A percentile compares a stretch with the other conserved stretches of the same genome.
phyloP scores from a whole-genome alignment of 1,140 invertebrate species.

The Drosophila ironensis region DNA sequence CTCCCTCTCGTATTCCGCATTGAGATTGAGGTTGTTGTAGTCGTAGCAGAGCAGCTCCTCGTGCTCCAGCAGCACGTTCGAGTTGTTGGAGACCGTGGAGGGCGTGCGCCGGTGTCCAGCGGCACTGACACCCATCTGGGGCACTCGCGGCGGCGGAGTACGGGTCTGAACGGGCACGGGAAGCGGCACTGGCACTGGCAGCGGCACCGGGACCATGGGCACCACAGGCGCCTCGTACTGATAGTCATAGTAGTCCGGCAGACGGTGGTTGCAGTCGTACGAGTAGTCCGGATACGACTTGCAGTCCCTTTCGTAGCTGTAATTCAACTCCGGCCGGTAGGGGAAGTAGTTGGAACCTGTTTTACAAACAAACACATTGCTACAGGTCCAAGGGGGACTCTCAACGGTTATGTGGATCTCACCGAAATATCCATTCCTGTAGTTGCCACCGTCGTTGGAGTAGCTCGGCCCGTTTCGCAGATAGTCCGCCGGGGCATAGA shows the following conservation, averaged over 20 bases:
- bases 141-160: constrained; percentile 72
- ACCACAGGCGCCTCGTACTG: constrained; percentile 57
- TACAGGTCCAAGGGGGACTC: too few species aligned
- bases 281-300: constrained; percentile 81
- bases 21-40: constrained; percentile 81
- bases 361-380: too few species aligned
- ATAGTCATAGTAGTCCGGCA: constrained; percentile 78
- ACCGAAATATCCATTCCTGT: constrained; percentile 79
- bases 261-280: constrained; percentile 75
- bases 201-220: constrained; percentile 1
- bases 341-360: constrained; percentile 81
- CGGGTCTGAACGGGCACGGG: constrained; percentile 47
- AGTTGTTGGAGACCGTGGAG: constrained; percentile 76
- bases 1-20: constrained; percentile 57
- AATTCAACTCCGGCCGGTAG: constrained; percentile 75
- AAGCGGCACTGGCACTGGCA: background rate
- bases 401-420: constrained; percentile 6
- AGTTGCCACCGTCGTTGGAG: constrained; percentile 71
- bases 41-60: constrained; percentile 77
- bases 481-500: constrained; percentile 83
- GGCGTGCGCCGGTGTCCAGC: constrained; percentile 73
- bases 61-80: constrained; percentile 83
- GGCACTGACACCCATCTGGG: constrained; percentile 78
- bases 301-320: constrained; percentile 75
- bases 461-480: constrained; percentile 75